These are phyloP conservation scores for Herminia tarsipennalis DNA, from an alignment of 2,888 invertebrate species.

Conservation along the genomic window DNA sequence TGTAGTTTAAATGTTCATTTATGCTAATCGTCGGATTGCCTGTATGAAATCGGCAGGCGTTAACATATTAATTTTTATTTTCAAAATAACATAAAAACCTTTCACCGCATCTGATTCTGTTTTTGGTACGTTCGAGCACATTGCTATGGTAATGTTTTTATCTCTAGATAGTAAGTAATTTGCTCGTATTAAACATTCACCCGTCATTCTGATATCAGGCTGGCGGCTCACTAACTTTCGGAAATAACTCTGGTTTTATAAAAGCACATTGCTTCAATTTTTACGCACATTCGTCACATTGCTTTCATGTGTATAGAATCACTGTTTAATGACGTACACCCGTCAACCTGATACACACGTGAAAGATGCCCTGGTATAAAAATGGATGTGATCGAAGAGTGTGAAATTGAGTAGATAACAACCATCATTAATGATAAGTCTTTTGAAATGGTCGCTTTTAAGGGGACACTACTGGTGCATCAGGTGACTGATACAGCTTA, in stretches of 20 bases:
- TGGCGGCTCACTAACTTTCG: too few relatives aligned
- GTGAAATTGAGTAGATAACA: slow-evolving; percentile 36
- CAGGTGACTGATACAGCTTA: slow-evolving; percentile 30
- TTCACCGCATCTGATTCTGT: neutral
- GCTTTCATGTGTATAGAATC: neutral
- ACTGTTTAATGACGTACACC: neutral
- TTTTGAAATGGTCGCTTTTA: slow-evolving; percentile 32
- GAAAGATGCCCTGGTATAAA: slow-evolving; percentile 16
- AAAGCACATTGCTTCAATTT: too few relatives aligned
- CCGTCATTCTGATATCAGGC: neutral
- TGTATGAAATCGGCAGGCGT: neutral
- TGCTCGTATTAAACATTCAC: neutral
- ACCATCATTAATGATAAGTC: slow-evolving; percentile 25
- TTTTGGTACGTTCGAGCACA: neutral
- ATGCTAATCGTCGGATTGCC: neutral
- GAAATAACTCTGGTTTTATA: too few relatives aligned
- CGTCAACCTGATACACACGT: neutral
- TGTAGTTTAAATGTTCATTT: neutral
- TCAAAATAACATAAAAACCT: neutral
- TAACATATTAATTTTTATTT: too few relatives aligned
- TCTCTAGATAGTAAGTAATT: too few relatives aligned
- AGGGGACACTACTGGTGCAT: slow-evolving; percentile 39
- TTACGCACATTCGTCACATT: too few relatives aligned
- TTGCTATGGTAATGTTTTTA: neutral
- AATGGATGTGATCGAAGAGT: slow-evolving; percentile 26